Percentiles rank a stretch among this genome's conserved stretches.
These are phyloP conservation scores for Empidonax traillii DNA, from an alignment of 2,113 vertebrate genomes.

Conservation along the genomic window DNA sequence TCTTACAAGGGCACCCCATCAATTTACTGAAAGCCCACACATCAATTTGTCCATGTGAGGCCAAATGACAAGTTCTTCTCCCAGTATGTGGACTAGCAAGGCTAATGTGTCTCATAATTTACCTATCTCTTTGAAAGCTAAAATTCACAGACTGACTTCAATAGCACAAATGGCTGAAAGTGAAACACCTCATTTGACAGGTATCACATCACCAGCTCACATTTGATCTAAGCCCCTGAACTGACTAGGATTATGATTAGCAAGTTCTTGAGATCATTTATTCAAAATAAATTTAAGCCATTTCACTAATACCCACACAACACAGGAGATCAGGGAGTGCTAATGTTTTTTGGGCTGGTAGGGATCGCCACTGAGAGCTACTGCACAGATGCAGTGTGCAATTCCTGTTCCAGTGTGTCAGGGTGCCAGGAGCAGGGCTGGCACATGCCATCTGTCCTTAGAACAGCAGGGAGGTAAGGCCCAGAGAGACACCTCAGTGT, in stretches of 20 bases:
- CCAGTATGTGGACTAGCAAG: background rate
- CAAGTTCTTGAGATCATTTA: background rate
- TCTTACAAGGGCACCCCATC: background rate
- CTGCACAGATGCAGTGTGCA: background rate
- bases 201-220: background rate
- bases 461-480: background rate
- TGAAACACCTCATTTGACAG: background rate
- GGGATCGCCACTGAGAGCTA: fast-evolving
- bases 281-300: background rate
- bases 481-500: background rate
- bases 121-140: background rate
- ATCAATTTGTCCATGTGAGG: background rate
- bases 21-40: background rate
- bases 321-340: background rate
- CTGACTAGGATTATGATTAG: background rate
- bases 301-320: background rate
- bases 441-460: fast-evolving
- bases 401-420: fast-evolving
- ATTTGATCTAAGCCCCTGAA: background rate
- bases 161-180: background rate
- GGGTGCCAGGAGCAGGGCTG: background rate
- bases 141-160: background rate
- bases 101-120: background rate
- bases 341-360: background rate
- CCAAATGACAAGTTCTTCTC: background rate